Percentiles rank a stretch among this genome's conserved stretches.
These are phyloP conservation scores for Psammodynastes pulverulentus DNA, from an alignment of 2,113 vertebrate species.

Conservation along the genomic window DNA sequence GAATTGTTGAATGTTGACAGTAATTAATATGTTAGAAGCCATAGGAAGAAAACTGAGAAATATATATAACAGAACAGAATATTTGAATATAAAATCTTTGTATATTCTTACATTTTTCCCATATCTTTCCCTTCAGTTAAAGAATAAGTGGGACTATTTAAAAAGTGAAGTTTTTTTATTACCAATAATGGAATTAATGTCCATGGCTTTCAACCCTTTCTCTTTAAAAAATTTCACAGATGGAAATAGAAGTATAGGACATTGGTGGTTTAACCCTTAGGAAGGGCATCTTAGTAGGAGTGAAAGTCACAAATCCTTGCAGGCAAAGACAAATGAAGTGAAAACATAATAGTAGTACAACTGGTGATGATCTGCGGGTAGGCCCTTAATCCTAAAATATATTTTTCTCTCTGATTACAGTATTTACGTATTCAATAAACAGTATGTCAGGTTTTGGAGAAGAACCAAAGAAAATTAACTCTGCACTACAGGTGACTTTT, in stretches of 20 bases:
- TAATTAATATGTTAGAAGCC: not conserved
- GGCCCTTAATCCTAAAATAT: conserved; percentile 22
- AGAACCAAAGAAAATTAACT: conserved; percentile 72
- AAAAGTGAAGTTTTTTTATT: not conserved
- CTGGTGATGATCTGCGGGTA: not conserved
- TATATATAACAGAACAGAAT: not conserved
- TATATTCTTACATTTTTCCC: not conserved
- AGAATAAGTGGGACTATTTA: not conserved
- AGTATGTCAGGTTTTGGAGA: conserved; percentile 79
- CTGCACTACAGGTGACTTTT: conserved; percentile 66
- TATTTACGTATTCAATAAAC: conserved; percentile 89
- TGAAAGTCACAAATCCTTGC: not conserved
- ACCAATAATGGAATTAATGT: not conserved
- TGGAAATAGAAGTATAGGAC: not conserved
- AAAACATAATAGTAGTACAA: not conserved
- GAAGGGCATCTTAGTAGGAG: not conserved
- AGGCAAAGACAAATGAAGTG: not conserved
- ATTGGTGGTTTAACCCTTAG: not conserved
- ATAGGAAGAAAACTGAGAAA: not conserved
- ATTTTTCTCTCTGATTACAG: conserved; percentile 67
- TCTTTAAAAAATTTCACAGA: not conserved
- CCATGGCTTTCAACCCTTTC: not conserved
- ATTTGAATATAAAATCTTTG: not conserved
- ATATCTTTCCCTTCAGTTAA: not conserved
- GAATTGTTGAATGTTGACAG: not conserved